Percentiles rank a stretch among this genome's conserved stretches.
Conservation (phyloP, 2,797 vertebrate genomes). For the Buceros bicornis region DNA sequence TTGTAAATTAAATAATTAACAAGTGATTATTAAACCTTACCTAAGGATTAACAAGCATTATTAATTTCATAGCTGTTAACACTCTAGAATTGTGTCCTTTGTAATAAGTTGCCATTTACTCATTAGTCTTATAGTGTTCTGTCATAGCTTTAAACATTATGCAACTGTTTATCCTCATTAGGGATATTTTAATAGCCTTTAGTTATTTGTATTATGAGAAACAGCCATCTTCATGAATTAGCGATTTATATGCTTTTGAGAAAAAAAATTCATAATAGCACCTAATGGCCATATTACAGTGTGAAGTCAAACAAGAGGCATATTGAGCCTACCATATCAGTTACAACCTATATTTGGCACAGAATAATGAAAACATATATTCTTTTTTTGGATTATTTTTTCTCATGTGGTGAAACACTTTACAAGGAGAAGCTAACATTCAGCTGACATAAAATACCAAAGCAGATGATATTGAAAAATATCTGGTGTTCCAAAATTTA, state of each 20-base stretch:
- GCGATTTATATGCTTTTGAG: not conserved
- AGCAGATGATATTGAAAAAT: not conserved
- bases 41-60: constrained; percentile 46
- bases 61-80: constrained; percentile 49
- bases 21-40: constrained; percentile 77
- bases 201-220: constrained; percentile 62
- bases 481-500: not conserved
- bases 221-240: constrained; percentile 58
- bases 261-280: not conserved
- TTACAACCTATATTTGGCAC: not conserved
- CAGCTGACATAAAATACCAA: not conserved
- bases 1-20: constrained; percentile 71
- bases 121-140: constrained; percentile 27
- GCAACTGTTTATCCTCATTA: constrained; percentile 35
- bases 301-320: not conserved
- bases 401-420: not conserved
- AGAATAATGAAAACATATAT: not conserved
- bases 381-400: not conserved
- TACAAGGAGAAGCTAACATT: not conserved
- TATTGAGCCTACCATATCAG: not conserved
- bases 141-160: not conserved
- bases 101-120: constrained; percentile 51
- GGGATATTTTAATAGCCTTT: constrained; percentile 59
- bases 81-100: constrained; percentile 33
- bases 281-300: not conserved